Percentiles rank a stretch among this genome's conserved stretches.
These are phyloP conservation scores for Pollenia angustigena DNA, from an alignment of 2,888 invertebrate species.

Conservation along the genomic window DNA sequence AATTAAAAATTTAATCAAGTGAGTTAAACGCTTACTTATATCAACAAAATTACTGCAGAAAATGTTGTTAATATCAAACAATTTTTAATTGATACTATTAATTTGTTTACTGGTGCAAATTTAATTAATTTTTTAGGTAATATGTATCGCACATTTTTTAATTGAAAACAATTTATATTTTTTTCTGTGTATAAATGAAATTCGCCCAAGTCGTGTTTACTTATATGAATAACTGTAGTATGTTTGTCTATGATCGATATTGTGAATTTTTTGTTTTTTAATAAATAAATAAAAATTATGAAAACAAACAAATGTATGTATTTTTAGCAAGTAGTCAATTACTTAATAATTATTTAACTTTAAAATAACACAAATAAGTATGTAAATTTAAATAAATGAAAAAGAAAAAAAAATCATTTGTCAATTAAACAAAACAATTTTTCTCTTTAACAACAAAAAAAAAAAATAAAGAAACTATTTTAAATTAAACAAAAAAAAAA, in stretches of 20 bases:
- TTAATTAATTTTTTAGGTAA: no score
- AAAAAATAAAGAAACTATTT: conserved; percentile 30
- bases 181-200: background rate
- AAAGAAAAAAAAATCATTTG: conserved; percentile 59
- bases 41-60: no score
- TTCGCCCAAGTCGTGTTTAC: no score
- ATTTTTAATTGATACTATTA: no score
- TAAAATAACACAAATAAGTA: conserved; percentile 19
- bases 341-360: conserved; percentile 62
- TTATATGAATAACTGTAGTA: background rate
- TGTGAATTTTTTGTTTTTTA: conserved; percentile 13
- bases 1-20: no score
- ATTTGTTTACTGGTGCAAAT: no score
- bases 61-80: no score
- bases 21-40: no score
- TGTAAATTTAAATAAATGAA: conserved; percentile 35
- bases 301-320: conserved; percentile 47
- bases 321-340: conserved; percentile 75
- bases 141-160: no score
- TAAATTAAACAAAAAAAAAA: conserved; percentile 40
- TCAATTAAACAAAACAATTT: conserved; percentile 65
- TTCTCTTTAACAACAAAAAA: background rate
- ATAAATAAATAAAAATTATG: conserved; percentile 22
- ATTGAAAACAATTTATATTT: no score
- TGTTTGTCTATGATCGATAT: background rate